Evolutionary conservation across 2,888 invertebrate species (phyloP).

Genomic region (Leptopilina myrica): DNA sequence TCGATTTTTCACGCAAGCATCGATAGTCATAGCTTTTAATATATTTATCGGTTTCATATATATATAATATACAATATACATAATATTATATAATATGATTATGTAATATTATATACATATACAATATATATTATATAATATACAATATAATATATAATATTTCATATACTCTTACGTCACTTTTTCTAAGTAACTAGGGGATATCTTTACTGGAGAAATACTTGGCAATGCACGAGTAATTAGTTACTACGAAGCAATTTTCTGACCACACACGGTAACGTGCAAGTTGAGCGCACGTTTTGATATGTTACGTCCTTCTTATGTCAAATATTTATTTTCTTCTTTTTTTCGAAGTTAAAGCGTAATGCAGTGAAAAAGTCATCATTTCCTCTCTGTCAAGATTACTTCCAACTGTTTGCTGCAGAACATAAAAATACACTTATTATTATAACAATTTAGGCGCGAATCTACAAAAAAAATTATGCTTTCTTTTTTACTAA

Average conservation of each 20-base stretch:
- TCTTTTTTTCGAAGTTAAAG: slow-evolving; percentile 66
- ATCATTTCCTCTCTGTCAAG: slow-evolving; percentile 75
- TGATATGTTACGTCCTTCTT: slow-evolving; percentile 60
- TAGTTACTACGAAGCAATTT: slow-evolving; percentile 74
- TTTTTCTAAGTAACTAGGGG: slow-evolving; percentile 68
- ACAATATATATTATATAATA: no score
- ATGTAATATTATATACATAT: slow-evolving; percentile 30
- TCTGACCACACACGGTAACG: slow-evolving; percentile 57
- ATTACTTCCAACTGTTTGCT: slow-evolving; percentile 94
- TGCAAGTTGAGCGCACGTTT: slow-evolving; percentile 51
- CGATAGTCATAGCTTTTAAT: slow-evolving; percentile 73
- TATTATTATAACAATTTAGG: no score
- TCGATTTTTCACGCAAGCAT: slow-evolving; percentile 68
- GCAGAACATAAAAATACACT: slow-evolving; percentile 59
- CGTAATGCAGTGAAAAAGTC: slow-evolving; percentile 64
- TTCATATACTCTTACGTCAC: slow-evolving; percentile 64
- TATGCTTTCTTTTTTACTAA: no score
- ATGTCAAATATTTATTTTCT: slow-evolving; percentile 66
- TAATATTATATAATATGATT: no score
- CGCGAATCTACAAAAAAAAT: no score
- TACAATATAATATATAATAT: slow-evolving; percentile 42
- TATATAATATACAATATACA: slow-evolving; percentile 57
- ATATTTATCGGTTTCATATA: slow-evolving; percentile 65
- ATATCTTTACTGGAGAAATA: slow-evolving; percentile 74
- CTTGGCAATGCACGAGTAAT: slow-evolving; percentile 76